phyloP scores from a whole-genome alignment of 2,113 vertebrate species.

The Proteles cristata region DNA sequence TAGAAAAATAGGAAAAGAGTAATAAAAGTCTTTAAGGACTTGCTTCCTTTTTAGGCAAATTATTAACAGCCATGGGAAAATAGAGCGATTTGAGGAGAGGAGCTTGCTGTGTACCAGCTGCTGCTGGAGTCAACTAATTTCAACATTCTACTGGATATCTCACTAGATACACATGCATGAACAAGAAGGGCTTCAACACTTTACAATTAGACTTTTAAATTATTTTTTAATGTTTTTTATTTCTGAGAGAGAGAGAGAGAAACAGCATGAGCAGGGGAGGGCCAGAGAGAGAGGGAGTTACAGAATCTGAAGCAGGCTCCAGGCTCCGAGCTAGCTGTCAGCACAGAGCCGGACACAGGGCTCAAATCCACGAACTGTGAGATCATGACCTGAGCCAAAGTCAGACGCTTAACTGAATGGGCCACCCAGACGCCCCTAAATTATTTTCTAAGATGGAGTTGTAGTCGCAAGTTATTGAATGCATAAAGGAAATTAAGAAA shows the following conservation, averaged over 20 bases:
- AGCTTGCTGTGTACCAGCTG: constrained; percentile 81
- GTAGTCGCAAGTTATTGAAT: neutral
- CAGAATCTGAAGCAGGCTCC: too few species aligned
- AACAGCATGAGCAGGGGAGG: too few species aligned
- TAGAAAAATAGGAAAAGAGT: constrained; percentile 59
- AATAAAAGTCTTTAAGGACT: constrained; percentile 62
- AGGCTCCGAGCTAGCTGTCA: too few species aligned
- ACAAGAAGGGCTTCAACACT: neutral
- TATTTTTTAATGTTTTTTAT: neutral
- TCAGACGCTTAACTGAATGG: too few species aligned
- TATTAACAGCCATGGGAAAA: constrained; percentile 82
- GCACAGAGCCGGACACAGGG: too few species aligned
- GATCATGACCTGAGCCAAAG: too few species aligned
- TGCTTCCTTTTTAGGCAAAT: constrained; percentile 82
- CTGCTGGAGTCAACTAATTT: constrained; percentile 76
- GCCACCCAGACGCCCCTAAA: neutral
- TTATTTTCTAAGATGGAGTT: constrained; percentile 29
- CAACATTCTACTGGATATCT: constrained; percentile 52
- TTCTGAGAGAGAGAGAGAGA: too few species aligned
- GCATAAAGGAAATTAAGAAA: neutral
- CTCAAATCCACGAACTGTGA: too few species aligned
- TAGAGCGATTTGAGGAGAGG: constrained; percentile 79
- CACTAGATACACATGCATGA: constrained; percentile 26
- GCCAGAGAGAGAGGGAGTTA: too few species aligned
- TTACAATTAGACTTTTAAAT: constrained; percentile 47